Evolutionary conservation across 1,140 invertebrate species (phyloP).

Genomic region (Holcopasites calliopsidis): DNA sequence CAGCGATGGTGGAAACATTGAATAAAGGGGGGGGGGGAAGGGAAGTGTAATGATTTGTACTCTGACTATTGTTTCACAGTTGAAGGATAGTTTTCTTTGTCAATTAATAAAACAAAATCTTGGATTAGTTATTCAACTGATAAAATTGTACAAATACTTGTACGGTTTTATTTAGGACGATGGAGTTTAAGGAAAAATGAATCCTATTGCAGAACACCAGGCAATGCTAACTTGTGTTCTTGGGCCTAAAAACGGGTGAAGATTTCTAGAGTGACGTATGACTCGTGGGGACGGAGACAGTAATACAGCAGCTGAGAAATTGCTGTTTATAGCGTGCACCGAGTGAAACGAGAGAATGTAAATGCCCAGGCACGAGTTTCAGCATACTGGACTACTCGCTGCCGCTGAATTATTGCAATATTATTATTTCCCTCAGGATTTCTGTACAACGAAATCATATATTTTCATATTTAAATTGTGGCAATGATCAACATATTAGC

Average conservation of each 20-base stretch:
- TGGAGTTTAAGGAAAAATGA: too few species aligned
- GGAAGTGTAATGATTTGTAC: background rate
- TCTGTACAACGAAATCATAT: background rate
- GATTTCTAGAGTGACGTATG: slow-evolving; percentile 10
- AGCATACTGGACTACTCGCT: background rate
- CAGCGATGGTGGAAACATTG: background rate
- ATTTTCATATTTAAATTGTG: background rate
- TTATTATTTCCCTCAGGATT: background rate
- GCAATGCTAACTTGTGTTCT: too few species aligned
- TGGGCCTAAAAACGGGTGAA: slow-evolving; percentile 15
- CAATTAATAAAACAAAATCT: too few species aligned
- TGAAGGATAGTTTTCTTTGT: too few species aligned
- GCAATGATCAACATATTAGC: background rate
- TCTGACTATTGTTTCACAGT: too few species aligned
- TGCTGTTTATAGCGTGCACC: background rate
- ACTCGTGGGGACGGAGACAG: slow-evolving; percentile 30
- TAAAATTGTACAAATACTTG: too few species aligned
- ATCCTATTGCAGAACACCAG: background rate
- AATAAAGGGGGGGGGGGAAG: background rate
- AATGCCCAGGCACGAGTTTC: background rate
- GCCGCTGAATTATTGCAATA: background rate
- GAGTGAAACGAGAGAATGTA: slow-evolving; percentile 45
- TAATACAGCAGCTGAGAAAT: slow-evolving; percentile 15
- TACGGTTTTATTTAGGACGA: too few species aligned
- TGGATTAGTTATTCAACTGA: too few species aligned